phyloP scores from a whole-genome alignment of 2,888 invertebrate genomes.

The Pammene aurita region DNA sequence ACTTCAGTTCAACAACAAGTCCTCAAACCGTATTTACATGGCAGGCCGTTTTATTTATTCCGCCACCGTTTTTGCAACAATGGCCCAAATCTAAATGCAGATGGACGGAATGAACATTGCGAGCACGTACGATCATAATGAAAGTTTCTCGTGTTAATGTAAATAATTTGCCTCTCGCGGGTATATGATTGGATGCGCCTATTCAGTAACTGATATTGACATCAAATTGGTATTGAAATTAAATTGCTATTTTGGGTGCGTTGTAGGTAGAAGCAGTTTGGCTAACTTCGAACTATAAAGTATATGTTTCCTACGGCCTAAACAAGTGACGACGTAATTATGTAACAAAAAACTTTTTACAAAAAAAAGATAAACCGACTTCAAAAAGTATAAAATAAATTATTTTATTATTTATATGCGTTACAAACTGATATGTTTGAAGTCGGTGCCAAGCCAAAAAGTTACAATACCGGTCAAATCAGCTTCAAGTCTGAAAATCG shows the following conservation, averaged over 20 bases:
- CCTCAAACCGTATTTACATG: not conserved
- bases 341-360: too few relatives aligned
- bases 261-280: too few relatives aligned
- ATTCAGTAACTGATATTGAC: not conserved
- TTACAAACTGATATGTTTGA: too few relatives aligned
- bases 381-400: too few relatives aligned
- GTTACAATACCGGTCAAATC: too few relatives aligned
- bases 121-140: slow-evolving; percentile 54
- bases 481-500: too few relatives aligned
- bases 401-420: too few relatives aligned
- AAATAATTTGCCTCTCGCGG: slow-evolving; percentile 30
- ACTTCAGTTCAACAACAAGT: not conserved
- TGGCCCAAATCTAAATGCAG: slow-evolving; percentile 26
- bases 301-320: too few relatives aligned
- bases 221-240: not conserved
- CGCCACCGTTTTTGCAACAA: slow-evolving; percentile 37
- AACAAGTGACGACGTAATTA: too few relatives aligned
- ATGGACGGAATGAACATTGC: slow-evolving; percentile 34
- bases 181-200: not conserved
- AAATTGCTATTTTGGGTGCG: not conserved
- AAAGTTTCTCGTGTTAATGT: slow-evolving; percentile 48
- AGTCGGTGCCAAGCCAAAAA: too few relatives aligned
- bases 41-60: slow-evolving; percentile 21
- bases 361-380: too few relatives aligned
- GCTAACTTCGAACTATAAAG: too few relatives aligned